Conservation (phyloP, 92 coral and sea anemone species). For the Muricea muricata region DNA sequence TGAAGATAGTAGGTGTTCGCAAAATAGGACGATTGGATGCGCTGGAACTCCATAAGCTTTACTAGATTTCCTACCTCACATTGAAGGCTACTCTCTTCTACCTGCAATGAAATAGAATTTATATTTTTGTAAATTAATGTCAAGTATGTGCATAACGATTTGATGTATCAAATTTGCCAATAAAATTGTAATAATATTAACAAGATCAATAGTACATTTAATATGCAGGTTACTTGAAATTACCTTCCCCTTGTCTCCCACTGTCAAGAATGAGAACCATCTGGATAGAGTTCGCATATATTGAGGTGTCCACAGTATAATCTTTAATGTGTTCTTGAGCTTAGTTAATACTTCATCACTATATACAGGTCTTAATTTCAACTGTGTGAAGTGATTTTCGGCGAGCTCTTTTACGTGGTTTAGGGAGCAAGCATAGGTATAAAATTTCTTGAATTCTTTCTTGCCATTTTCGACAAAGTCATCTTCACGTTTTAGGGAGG, state of each 20-base stretch:
- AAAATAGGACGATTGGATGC: background rate
- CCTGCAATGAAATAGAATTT: background rate
- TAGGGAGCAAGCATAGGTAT: constrained; percentile 2
- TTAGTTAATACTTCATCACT: constrained; percentile 5
- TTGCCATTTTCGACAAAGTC: constrained; percentile 21
- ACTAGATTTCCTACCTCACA: background rate
- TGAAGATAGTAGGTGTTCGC: background rate
- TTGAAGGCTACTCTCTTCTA: constrained; percentile 10
- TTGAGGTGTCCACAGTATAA: constrained; percentile 11
- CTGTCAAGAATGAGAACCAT: constrained; percentile 1
- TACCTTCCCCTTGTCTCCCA: background rate
- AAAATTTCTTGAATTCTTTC: background rate
- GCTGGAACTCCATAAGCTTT: constrained; percentile 25
- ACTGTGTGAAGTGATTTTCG: constrained; percentile 14
- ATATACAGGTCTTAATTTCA: constrained; percentile 20
- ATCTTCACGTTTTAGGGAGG: constrained; percentile 9
- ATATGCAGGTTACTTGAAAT: background rate
- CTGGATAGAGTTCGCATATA: background rate
- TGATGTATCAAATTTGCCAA: background rate
- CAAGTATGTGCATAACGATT: too few species aligned
- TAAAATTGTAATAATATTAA: too few species aligned
- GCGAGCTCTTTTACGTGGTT: constrained; percentile 18
- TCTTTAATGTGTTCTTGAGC: constrained; percentile 16
- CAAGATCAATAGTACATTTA: too few species aligned
- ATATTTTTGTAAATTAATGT: too few species aligned